These are phyloP conservation scores for Scaptomyza montana DNA, from an alignment of 1,140 invertebrate genomes.

Conservation along the genomic window DNA sequence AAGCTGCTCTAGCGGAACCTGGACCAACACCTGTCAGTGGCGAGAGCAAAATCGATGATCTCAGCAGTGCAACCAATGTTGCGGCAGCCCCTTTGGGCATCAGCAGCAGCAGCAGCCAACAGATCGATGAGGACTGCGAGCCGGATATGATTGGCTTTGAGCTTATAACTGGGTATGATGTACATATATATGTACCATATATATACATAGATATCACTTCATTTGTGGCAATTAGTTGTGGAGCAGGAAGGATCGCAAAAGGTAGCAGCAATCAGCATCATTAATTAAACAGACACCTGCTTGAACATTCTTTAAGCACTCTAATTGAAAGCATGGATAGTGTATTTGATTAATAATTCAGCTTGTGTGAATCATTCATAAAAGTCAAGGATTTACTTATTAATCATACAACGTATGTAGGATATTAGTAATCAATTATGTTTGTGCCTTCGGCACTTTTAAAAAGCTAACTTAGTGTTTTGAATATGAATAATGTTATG, in stretches of 20 bases:
- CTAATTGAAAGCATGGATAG: background rate
- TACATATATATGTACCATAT: background rate
- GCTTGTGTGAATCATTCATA: too few species aligned
- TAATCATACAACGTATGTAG: too few species aligned
- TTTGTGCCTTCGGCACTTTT: too few species aligned
- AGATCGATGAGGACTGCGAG: constrained; percentile 88
- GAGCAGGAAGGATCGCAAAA: constrained; percentile 41
- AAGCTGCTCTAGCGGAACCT: constrained; percentile 59
- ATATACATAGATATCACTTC: background rate
- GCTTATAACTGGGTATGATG: constrained; percentile 91
- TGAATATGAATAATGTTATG: too few species aligned
- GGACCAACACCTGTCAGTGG: constrained; percentile 48
- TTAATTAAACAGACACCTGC: constrained; percentile 49
- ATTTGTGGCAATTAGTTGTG: constrained; percentile 75
- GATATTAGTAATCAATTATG: too few species aligned
- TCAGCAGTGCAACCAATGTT: constrained; percentile 6
- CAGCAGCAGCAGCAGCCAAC: constrained; percentile 26
- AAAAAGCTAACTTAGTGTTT: too few species aligned
- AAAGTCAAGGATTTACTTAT: too few species aligned
- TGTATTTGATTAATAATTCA: background rate
- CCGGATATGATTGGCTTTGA: constrained; percentile 96
- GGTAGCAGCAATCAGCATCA: constrained; percentile 7
- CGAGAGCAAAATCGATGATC: constrained; percentile 58
- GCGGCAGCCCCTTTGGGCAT: constrained; percentile 84
- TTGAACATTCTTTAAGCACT: constrained; percentile 18